These are phyloP conservation scores for Rattus rattus DNA, from an alignment of 2,113 vertebrate species.

Conservation along the genomic window DNA sequence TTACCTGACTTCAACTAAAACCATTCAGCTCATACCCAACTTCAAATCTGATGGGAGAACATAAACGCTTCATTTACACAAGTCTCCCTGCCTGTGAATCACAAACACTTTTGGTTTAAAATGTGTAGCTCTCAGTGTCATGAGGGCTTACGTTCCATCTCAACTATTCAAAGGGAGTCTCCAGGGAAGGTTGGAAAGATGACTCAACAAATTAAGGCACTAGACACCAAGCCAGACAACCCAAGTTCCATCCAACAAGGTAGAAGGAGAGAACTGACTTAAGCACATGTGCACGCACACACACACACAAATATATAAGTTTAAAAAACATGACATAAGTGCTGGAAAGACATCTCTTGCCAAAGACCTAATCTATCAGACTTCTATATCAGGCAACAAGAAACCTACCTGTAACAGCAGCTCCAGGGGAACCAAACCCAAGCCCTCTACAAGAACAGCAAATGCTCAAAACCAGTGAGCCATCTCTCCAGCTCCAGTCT, in stretches of 20 bases:
- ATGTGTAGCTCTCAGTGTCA: neutral
- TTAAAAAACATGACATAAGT: too few relatives aligned
- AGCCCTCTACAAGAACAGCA: neutral
- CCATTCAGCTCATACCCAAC: neutral
- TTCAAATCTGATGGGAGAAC: neutral
- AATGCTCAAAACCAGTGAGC: neutral
- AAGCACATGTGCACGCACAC: neutral
- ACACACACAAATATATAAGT: too few relatives aligned
- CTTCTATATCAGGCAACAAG: too few relatives aligned
- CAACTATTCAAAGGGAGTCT: neutral
- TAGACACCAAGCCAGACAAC: neutral
- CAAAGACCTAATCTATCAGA: neutral
- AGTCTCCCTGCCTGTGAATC: neutral
- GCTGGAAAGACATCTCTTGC: neutral
- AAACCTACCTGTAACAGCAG: neutral
- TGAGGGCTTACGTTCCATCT: neutral
- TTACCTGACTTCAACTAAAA: slow-evolving; percentile 3
- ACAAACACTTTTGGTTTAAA: neutral
- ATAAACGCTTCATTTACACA: slow-evolving; percentile 9
- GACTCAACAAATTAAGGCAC: neutral
- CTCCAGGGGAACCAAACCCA: neutral
- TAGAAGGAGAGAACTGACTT: neutral
- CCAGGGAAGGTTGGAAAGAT: neutral
- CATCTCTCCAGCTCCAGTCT: neutral
- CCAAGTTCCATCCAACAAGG: neutral